Percentiles rank a stretch among this genome's conserved stretches.
phyloP scores from a whole-genome alignment of 2,888 invertebrate genomes.

The Drosophila mimica region DNA sequence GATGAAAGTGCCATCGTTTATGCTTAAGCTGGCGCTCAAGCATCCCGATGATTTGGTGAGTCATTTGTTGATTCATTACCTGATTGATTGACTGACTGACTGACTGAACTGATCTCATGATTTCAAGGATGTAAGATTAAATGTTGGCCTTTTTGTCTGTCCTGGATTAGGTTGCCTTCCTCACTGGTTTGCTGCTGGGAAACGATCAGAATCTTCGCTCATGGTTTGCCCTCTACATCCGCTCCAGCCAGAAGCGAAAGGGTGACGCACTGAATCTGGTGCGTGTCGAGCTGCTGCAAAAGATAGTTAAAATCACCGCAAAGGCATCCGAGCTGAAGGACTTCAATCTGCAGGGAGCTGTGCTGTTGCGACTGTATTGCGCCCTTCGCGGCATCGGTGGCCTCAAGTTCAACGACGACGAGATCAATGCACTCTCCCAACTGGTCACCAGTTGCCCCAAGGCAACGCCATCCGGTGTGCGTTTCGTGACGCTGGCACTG shows the following conservation, averaged over 20 bases:
- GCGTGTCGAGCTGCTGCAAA: constrained; percentile 91
- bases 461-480: constrained; percentile 95
- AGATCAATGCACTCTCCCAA: constrained; percentile 92
- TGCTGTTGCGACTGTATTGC: constrained; percentile 94
- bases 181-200: constrained; percentile 95
- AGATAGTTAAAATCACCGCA: constrained; percentile 88
- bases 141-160: constrained; percentile 15
- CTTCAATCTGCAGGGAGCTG: constrained; percentile 94
- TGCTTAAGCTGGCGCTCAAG: constrained; percentile 92
- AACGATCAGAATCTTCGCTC: constrained; percentile 95
- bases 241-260: constrained; percentile 89
- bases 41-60: constrained; percentile 87
- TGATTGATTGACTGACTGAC: not conserved
- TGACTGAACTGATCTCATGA: too few relatives aligned
- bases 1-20: constrained; percentile 95
- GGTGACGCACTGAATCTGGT: constrained; percentile 88
- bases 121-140: too few relatives aligned
- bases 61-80: not conserved
- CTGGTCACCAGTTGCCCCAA: constrained; percentile 95
- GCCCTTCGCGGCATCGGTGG: constrained; percentile 96
- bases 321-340: constrained; percentile 88
- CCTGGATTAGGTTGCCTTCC: constrained; percentile 89
- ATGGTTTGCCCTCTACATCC: constrained; percentile 96
- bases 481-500: constrained; percentile 96
- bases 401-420: constrained; percentile 97